phyloP scores from a whole-genome alignment of 2,888 invertebrate genomes.

The Drosophila cracens region DNA sequence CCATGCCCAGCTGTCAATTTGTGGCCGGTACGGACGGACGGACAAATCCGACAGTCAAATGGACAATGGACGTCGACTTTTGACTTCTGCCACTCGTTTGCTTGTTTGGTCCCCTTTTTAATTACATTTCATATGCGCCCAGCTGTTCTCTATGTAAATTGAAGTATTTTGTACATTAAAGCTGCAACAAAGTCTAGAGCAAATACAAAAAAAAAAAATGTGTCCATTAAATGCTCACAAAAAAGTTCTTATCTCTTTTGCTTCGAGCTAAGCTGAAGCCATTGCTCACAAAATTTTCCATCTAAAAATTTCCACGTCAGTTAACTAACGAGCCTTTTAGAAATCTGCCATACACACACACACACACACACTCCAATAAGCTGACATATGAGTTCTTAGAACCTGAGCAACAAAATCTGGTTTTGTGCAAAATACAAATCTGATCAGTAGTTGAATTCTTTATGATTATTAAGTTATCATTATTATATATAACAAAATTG shows the following conservation, averaged over 20 bases:
- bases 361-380: not conserved
- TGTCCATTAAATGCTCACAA: conserved; percentile 55
- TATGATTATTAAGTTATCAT: conserved; percentile 13
- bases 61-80: conserved; percentile 30
- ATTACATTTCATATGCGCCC: conserved; percentile 62
- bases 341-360: conserved; percentile 11
- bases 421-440: conserved; percentile 11
- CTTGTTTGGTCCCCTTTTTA: conserved; percentile 61
- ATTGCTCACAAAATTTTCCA: conserved; percentile 50
- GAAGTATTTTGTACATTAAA: conserved; percentile 47
- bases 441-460: conserved; percentile 21
- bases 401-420: conserved; percentile 31
- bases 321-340: conserved; percentile 69
- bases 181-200: conserved; percentile 24
- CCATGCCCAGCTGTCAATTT: conserved; percentile 62
- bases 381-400: conserved; percentile 3
- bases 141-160: conserved; percentile 41
- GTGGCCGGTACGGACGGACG: conserved; percentile 39
- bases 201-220: conserved; percentile 7
- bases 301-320: conserved; percentile 72
- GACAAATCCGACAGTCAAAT: conserved; percentile 26
- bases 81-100: conserved; percentile 76
- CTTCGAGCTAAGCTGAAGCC: conserved; percentile 36
- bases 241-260: conserved; percentile 72
- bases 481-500: not conserved